Percentiles rank a stretch among this genome's conserved stretches.
Conservation (phyloP, 2,888 invertebrate genomes). For the Drosophila anomelani region DNA sequence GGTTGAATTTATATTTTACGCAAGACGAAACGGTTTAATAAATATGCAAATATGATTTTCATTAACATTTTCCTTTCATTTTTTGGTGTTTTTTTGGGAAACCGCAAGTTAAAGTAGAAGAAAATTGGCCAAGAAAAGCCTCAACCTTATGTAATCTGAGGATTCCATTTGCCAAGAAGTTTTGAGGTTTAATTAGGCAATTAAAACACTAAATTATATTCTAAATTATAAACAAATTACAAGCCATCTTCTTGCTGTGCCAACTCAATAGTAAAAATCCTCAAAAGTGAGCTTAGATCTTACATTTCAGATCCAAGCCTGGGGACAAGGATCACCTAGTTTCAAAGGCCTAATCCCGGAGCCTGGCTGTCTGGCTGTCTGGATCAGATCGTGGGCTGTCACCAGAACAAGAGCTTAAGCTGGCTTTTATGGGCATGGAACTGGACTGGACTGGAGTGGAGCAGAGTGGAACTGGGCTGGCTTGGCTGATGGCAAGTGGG, state of each 20-base stretch:
- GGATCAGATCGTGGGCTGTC: slow-evolving; percentile 5
- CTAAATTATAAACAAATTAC: too few species aligned
- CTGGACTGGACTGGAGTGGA: slow-evolving; percentile 7
- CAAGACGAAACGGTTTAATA: slow-evolving; percentile 1
- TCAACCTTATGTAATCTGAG: neutral
- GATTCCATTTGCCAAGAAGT: neutral
- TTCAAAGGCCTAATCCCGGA: slow-evolving; percentile 7
- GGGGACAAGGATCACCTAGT: slow-evolving; percentile 28
- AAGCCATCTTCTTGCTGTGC: too few species aligned
- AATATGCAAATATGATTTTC: slow-evolving; percentile 6
- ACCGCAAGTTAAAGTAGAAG: neutral
- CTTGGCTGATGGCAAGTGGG: slow-evolving; percentile 56
- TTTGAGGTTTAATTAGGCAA: neutral
- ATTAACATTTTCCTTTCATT: neutral
- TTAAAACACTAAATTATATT: neutral
- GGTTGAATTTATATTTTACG: neutral
- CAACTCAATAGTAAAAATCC: too few species aligned
- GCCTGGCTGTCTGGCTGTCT: slow-evolving; percentile 18
- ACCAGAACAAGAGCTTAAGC: neutral
- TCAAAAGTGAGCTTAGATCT: neutral
- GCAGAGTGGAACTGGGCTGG: slow-evolving; percentile 1
- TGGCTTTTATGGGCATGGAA: slow-evolving; percentile 5
- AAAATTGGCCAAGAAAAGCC: neutral
- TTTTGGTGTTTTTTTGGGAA: neutral
- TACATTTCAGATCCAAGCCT: neutral